Percentiles rank a stretch among this genome's conserved stretches.
Evolutionary conservation across 2,888 invertebrate species (phyloP).

Genomic region (Drosophila infuscata): DNA sequence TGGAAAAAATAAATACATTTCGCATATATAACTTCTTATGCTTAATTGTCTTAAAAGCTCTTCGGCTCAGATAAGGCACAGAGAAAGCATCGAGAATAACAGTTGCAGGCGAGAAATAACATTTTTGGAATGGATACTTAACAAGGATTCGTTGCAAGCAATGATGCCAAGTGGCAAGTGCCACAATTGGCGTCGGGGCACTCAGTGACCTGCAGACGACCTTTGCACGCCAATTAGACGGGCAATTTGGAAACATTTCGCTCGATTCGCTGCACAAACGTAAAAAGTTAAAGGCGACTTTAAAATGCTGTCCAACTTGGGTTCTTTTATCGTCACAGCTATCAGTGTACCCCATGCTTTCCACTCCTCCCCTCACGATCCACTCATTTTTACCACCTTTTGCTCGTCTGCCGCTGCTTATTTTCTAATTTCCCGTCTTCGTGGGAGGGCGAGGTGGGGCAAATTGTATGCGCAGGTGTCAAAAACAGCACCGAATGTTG

Average conservation of each 20-base stretch:
- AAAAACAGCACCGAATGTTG: constrained; percentile 66
- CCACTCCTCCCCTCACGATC: fast-evolving
- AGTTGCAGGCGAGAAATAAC: neutral
- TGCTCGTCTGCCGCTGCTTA: constrained; percentile 55
- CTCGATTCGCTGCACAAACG: constrained; percentile 42
- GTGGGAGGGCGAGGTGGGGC: constrained; percentile 18
- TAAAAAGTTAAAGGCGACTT: constrained; percentile 46
- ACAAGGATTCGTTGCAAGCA: neutral
- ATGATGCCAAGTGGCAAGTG: neutral
- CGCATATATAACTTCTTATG: neutral
- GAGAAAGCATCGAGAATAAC: neutral
- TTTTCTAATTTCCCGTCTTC: constrained; percentile 75
- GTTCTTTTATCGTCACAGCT: constrained; percentile 49
- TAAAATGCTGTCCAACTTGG: constrained; percentile 42
- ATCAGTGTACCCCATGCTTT: constrained; percentile 19
- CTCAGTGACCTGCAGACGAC: constrained; percentile 63
- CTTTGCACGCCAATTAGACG: constrained; percentile 76
- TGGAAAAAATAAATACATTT: neutral
- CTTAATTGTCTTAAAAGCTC: neutral
- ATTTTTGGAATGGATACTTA: neutral
- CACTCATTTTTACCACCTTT: neutral
- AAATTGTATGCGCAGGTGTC: constrained; percentile 71
- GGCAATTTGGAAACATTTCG: constrained; percentile 46
- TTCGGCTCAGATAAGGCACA: neutral
- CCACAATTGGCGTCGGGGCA: neutral